Conservation (phyloP, 1,140 invertebrate genomes). For the Onthophagus taurus region DNA sequence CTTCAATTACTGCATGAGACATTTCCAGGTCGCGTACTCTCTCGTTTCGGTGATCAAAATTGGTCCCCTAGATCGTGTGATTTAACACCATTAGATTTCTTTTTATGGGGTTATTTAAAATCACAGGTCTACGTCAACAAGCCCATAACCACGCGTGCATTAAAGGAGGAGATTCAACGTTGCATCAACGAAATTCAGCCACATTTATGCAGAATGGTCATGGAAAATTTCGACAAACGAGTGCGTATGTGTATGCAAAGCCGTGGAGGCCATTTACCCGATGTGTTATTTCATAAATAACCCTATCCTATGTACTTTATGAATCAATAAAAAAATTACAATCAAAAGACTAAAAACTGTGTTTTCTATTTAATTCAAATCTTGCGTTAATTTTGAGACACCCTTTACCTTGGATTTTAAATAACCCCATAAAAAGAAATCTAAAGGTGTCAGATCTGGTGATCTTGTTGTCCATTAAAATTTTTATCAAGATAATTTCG, state of each 20-base stretch:
- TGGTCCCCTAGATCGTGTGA: constrained; percentile 21
- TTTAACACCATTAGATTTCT: constrained; percentile 17
- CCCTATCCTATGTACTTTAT: no score
- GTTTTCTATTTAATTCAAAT: no score
- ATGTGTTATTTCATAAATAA: no score
- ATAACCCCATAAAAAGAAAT: no score
- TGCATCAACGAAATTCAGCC: constrained; percentile 25
- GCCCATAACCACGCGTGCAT: constrained; percentile 14
- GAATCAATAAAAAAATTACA: no score
- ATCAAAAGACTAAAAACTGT: no score
- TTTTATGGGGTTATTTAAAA: constrained; percentile 3
- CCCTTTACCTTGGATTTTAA: no score
- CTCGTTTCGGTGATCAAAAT: constrained; percentile 22
- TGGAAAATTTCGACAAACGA: constrained; percentile 8
- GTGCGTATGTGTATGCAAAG: background rate
- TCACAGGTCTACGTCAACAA: constrained; percentile 6
- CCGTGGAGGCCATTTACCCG: constrained; percentile 4
- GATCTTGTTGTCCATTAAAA: no score
- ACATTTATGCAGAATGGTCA: constrained; percentile 20
- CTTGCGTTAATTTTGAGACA: no score
- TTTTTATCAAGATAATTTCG: no score
- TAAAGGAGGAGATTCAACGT: constrained; percentile 22
- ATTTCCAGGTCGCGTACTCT: constrained; percentile 25
- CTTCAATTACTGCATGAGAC: constrained; percentile 22
- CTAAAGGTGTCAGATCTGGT: no score